Conservation (phyloP, 2,888 invertebrate genomes). For the Ametastegia equiseti region DNA sequence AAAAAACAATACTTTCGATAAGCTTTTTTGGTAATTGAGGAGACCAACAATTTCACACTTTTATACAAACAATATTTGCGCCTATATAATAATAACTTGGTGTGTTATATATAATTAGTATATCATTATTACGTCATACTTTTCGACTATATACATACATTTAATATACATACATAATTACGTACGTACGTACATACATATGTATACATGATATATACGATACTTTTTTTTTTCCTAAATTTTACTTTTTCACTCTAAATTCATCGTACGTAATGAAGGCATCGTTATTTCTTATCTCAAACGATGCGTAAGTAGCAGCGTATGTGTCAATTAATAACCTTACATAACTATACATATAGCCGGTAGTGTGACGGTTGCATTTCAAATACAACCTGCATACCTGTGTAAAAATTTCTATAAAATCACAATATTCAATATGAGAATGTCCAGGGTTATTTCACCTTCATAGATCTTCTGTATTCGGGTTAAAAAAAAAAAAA, state of each 20-base stretch:
- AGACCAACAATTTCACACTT: constrained; percentile 51
- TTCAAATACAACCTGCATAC: constrained; percentile 7
- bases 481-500: constrained; percentile 9
- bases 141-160: constrained; percentile 26
- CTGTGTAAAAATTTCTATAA: constrained; percentile 31
- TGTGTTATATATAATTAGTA: constrained; percentile 32
- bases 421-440: neutral
- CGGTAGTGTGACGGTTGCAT: constrained; percentile 20
- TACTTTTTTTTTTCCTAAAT: neutral
- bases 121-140: neutral
- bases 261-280: constrained; percentile 2
- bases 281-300: constrained; percentile 18
- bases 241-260: neutral
- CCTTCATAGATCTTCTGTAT: neutral
- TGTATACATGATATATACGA: neutral
- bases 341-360: constrained; percentile 2
- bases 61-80: constrained; percentile 48
- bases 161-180: constrained; percentile 25
- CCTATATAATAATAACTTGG: constrained; percentile 31
- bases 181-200: neutral
- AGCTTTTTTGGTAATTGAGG: constrained; percentile 34
- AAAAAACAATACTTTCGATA: constrained; percentile 33
- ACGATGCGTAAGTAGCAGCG: constrained; percentile 39
- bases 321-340: constrained; percentile 42
- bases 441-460: constrained; percentile 18